phyloP scores from a whole-genome alignment of 2,888 invertebrate species.

The Slavum lentiscoides region DNA sequence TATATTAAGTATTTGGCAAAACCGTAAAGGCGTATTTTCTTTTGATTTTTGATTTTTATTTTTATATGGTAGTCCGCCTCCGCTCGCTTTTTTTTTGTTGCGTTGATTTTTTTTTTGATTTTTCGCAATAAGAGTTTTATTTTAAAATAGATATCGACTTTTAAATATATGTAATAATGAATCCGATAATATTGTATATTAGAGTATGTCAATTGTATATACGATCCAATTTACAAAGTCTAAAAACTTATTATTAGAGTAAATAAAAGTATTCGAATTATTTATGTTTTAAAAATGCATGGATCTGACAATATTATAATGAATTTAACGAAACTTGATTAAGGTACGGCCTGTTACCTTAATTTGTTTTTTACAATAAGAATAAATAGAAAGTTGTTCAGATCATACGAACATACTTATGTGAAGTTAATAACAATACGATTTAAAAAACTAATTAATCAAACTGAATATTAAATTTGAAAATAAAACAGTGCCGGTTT shows the following conservation, averaged over 20 bases:
- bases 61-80: too few relatives aligned
- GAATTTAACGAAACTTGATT: slow-evolving; percentile 3
- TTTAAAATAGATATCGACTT: slow-evolving; percentile 5
- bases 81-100: too few relatives aligned
- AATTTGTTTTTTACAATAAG: slow-evolving; percentile 10
- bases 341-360: neutral
- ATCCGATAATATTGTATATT: neutral
- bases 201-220: slow-evolving; percentile 4
- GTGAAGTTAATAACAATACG: slow-evolving; percentile 41
- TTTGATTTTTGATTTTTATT: too few relatives aligned
- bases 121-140: slow-evolving; percentile 25
- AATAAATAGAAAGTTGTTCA: slow-evolving; percentile 3
- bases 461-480: slow-evolving; percentile 25
- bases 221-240: neutral
- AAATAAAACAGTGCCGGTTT: slow-evolving; percentile 21
- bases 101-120: too few relatives aligned
- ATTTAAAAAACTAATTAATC: slow-evolving; percentile 32
- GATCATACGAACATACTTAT: slow-evolving; percentile 30
- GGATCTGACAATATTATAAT: slow-evolving; percentile 14
- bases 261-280: slow-evolving; percentile 12
- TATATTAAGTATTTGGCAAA: too few relatives aligned
- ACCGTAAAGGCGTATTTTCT: too few relatives aligned
- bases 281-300: slow-evolving; percentile 12
- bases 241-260: slow-evolving; percentile 21
- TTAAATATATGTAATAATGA: slow-evolving; percentile 26